These are phyloP conservation scores for Busseola fusca DNA, from an alignment of 2,888 invertebrate species.

Conservation along the genomic window DNA sequence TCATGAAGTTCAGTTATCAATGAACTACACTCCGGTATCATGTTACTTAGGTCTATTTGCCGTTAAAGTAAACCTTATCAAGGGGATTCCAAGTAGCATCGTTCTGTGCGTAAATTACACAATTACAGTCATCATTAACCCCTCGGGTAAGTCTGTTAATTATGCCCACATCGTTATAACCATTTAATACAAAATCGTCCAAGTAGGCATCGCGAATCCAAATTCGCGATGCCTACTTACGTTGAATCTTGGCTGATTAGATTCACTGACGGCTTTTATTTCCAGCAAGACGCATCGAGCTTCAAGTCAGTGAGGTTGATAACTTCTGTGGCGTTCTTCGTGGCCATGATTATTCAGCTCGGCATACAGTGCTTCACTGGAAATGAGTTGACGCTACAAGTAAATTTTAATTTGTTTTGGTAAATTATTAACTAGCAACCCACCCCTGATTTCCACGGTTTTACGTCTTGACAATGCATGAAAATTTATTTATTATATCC, in stretches of 20 bases:
- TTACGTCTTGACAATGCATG: no score
- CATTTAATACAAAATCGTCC: not conserved
- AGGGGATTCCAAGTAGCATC: not conserved
- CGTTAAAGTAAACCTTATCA: not conserved
- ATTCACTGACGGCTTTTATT: conserved; percentile 34
- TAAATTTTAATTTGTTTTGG: conserved; percentile 55
- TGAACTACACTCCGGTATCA: not conserved
- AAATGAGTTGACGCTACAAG: conserved; percentile 83
- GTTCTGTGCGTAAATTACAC: not conserved
- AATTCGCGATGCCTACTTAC: not conserved
- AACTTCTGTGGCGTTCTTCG: conserved; percentile 84
- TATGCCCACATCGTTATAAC: not conserved
- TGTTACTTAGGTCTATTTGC: not conserved
- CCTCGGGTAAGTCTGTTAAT: not conserved
- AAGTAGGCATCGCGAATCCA: no score
- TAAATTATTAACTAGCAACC: no score
- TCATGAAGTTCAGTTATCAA: not conserved
- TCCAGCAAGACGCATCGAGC: conserved; percentile 84
- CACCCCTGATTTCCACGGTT: no score
- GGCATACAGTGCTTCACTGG: conserved; percentile 85
- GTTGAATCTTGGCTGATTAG: not conserved
- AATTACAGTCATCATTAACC: not conserved
- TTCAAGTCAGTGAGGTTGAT: conserved; percentile 80
- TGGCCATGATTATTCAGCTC: conserved; percentile 84
- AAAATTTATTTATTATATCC: no score